Evolutionary conservation across 2,113 vertebrate genomes (phyloP), one percentile per base, ranked within the genome.

Genomic region (Xiphias gladius): DNA sequence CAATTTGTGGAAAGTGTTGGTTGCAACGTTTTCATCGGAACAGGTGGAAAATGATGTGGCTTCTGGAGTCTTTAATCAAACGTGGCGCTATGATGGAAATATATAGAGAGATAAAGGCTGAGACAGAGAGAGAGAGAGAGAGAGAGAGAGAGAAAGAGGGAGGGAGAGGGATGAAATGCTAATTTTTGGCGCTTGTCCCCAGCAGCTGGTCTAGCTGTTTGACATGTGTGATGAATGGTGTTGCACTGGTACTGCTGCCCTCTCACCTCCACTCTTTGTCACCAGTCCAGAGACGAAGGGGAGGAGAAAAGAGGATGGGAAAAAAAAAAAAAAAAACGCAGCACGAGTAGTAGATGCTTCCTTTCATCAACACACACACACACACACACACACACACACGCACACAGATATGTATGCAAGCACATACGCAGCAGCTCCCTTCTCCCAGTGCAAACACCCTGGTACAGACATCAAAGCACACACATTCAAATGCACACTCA

Each of bases 191-290:
- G 79, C 95, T 83, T 90, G 89, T 96, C 96, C 95, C 95, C 94
- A 96, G 96, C 96, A 97, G 97, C 97, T 97, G 97, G 95, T 95
- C 96, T 95, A 94, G 96, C 94, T 93, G 96, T 95, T 95, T 97
- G 97, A 98, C 97, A 96, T 94, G 95, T 96, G 96, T 99, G 97
- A 99, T 98, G 96, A 98, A 99, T 99, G 96, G 93, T 94, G 92
- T 93, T 96, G 95, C 96, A 96, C 95, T 96, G 97, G 95, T 97
- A 95, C 95, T 95, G 96, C 96, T 97, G 97, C 96, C 97, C 97
- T 97, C 96, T 96, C 95, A 94, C 95, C 96, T 95, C 96, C 92
- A 94, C 96, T 97, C 96, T 93, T 94, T 97, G 96, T 98, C 96
- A 96, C 93, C 88, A 94, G 94, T 94, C 94, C 94, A 95, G 94